Evolutionary conservation across 2,113 vertebrate genomes (phyloP).

Genomic region (Cyprinodon tularosa): DNA sequence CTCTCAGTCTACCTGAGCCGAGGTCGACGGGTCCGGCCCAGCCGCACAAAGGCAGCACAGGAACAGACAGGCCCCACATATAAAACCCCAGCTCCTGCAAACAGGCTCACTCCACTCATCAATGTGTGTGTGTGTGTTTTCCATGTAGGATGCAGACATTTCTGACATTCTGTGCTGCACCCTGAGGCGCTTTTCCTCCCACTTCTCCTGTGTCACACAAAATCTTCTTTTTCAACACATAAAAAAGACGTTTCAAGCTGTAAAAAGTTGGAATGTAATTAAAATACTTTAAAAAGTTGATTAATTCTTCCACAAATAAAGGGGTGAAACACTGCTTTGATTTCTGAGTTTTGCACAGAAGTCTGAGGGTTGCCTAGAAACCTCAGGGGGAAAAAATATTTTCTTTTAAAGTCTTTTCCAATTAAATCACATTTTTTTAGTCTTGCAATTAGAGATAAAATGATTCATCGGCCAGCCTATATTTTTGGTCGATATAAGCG

Average conservation of each 20-base stretch:
- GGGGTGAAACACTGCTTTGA: not conserved
- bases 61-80: slow-evolving; percentile 5
- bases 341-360: too few species aligned
- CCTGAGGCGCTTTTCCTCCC: slow-evolving; percentile 20
- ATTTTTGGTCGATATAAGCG: too few species aligned
- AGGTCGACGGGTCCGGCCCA: slow-evolving; percentile 51
- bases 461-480: too few species aligned
- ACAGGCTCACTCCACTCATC: not conserved
- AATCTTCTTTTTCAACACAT: slow-evolving; percentile 1
- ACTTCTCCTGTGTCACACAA: not conserved
- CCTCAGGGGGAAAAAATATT: too few species aligned
- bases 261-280: not conserved
- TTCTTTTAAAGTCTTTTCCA: too few species aligned
- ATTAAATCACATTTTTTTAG: too few species aligned
- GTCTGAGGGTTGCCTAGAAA: too few species aligned
- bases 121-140: slow-evolving; percentile 16
- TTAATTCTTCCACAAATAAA: not conserved
- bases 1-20: slow-evolving; percentile 47
- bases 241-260: slow-evolving; percentile 2
- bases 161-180: slow-evolving; percentile 55
- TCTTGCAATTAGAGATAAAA: too few species aligned
- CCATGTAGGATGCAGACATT: slow-evolving; percentile 31
- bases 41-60: slow-evolving; percentile 14
- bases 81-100: slow-evolving; percentile 1
- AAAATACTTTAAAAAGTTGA: not conserved